Conservation (phyloP, 2,797 vertebrate species). For the Coregonus sp. region DNA sequence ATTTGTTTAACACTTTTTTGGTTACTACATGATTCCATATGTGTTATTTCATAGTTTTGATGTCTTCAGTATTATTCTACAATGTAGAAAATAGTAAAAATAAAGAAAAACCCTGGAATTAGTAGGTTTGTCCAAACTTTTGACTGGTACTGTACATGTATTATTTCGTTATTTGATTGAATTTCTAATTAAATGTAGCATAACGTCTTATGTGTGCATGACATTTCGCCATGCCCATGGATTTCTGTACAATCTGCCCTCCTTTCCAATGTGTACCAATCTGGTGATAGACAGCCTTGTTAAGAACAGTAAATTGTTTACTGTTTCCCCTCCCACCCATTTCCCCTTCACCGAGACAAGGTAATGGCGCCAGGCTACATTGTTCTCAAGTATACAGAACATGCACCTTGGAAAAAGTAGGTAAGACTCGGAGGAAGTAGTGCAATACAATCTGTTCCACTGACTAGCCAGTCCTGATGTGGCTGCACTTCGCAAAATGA, state of each 20-base stretch:
- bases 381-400: slow-evolving; percentile 33
- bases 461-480: not conserved
- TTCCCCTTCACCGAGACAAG: slow-evolving; percentile 6
- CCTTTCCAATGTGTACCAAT: not conserved
- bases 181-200: not conserved
- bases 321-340: not conserved
- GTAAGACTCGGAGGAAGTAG: not conserved
- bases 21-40: no score
- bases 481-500: not conserved
- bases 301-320: not conserved
- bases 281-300: not conserved
- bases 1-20: no score
- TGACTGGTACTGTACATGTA: not conserved
- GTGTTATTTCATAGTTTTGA: no score
- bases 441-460: not conserved
- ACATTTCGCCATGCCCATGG: not conserved
- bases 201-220: not conserved
- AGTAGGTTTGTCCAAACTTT: no score
- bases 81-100: no score
- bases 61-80: no score
- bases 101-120: no score
- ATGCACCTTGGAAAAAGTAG: not conserved
- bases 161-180: not conserved
- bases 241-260: not conserved
- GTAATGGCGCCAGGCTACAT: slow-evolving; percentile 37